A percentile compares a stretch with the other conserved stretches of the same genome.
Conservation (phyloP, 2,113 vertebrate species). For the Charadrius vociferus region DNA sequence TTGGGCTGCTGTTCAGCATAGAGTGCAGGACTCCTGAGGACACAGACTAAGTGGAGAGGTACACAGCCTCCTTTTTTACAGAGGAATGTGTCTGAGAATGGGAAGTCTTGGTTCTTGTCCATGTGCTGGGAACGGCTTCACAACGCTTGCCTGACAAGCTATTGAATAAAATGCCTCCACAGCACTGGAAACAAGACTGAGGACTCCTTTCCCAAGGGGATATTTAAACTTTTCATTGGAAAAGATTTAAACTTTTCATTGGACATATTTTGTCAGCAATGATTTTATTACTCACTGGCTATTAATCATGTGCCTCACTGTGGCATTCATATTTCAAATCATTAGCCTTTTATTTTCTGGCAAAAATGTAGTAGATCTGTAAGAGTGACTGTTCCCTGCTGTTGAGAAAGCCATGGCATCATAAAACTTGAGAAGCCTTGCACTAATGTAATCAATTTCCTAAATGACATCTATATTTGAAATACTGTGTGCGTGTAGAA, state of each 20-base stretch:
- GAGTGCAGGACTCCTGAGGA: not conserved
- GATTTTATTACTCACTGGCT: conserved; percentile 56
- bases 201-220: conserved; percentile 20
- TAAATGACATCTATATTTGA: conserved; percentile 14
- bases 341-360: conserved; percentile 54
- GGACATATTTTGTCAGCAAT: conserved; percentile 49
- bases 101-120: not conserved
- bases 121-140: not conserved
- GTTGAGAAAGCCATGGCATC: conserved; percentile 32
- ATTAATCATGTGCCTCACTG: conserved; percentile 44
- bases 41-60: not conserved
- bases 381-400: conserved; percentile 31
- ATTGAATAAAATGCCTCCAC: not conserved
- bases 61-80: not conserved
- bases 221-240: conserved; percentile 59
- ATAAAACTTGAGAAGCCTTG: conserved; percentile 55
- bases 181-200: conserved; percentile 25
- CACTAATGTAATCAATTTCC: conserved; percentile 34
- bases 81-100: not conserved
- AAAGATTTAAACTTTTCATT: conserved; percentile 62
- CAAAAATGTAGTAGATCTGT: conserved; percentile 43
- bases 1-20: not conserved
- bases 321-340: conserved; percentile 57
- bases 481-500: not conserved
- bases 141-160: not conserved